These are phyloP conservation scores for Nemotelus nigrinus DNA, from an alignment of 2,888 invertebrate genomes.

Conservation along the genomic window DNA sequence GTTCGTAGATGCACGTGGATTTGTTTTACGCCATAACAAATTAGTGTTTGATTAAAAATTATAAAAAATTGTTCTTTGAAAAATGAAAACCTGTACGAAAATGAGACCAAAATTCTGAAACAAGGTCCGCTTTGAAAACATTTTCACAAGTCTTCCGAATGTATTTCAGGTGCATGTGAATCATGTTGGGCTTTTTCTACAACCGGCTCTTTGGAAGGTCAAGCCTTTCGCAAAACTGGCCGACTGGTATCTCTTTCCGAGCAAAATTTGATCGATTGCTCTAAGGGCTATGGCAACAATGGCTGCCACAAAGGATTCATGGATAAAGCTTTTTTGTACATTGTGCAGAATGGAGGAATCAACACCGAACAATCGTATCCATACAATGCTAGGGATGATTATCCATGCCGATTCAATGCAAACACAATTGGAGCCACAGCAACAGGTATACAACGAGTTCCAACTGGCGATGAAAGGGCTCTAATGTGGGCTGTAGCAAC, in stretches of 20 bases:
- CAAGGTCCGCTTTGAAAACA: too few relatives aligned
- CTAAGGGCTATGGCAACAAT: conserved; percentile 59
- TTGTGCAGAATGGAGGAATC: conserved; percentile 76
- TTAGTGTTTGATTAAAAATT: too few relatives aligned
- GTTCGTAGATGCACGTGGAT: conserved; percentile 63
- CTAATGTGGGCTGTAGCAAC: conserved; percentile 83
- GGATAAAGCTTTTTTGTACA: conserved; percentile 62
- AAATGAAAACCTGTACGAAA: too few relatives aligned
- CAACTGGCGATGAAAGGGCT: conserved; percentile 74
- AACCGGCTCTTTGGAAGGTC: conserved; percentile 60
- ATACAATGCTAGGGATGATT: conserved; percentile 78
- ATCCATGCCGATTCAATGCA: conserved; percentile 75
- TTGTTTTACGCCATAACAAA: too few relatives aligned
- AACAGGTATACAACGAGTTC: conserved; percentile 81
- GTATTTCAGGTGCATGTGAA: conserved; percentile 73
- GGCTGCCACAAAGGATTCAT: conserved; percentile 64
- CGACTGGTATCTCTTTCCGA: conserved; percentile 61
- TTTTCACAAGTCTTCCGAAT: too few relatives aligned
- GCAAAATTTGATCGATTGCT: conserved; percentile 63
- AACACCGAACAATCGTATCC: conserved; percentile 90
- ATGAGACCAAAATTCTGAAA: too few relatives aligned
- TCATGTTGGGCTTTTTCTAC: conserved; percentile 63
- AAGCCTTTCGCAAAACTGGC: conserved; percentile 60
- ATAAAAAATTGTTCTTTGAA: too few relatives aligned
- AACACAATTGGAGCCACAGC: conserved; percentile 79